phyloP scores from a whole-genome alignment of 2,113 vertebrate genomes.

The Clarias macrocephalus region DNA sequence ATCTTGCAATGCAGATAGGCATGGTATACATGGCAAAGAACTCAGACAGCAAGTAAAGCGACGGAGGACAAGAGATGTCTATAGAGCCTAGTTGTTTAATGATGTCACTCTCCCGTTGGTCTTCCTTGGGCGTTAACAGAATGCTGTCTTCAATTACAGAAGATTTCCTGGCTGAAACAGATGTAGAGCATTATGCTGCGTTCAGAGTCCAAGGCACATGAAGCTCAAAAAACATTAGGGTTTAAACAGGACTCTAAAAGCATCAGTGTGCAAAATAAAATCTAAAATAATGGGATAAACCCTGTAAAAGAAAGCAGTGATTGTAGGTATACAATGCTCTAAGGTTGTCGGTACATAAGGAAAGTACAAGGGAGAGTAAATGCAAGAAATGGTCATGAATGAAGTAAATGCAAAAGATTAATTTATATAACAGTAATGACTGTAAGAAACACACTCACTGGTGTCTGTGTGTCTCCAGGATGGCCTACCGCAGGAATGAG shows the following conservation, averaged over 20 bases:
- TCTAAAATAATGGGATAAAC: background rate
- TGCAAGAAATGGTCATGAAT: background rate
- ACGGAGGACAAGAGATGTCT: constrained; percentile 32
- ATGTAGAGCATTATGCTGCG: background rate
- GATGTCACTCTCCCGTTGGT: constrained; percentile 64
- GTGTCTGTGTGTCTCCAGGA: constrained; percentile 64
- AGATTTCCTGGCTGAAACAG: constrained; percentile 52
- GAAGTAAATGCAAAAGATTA: constrained; percentile 18
- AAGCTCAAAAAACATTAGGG: background rate
- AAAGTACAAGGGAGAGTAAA: background rate
- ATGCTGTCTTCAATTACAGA: constrained; percentile 61
- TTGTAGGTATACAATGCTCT: background rate
- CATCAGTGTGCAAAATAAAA: background rate
- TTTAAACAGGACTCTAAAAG: background rate
- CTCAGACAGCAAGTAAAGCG: background rate
- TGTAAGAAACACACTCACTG: constrained; percentile 23
- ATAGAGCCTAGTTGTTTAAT: constrained; percentile 37
- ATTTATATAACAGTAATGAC: constrained; percentile 20
- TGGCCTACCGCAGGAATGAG: constrained; percentile 81
- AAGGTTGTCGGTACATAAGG: background rate
- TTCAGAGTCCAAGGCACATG: background rate
- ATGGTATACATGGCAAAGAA: background rate
- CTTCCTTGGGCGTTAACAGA: constrained; percentile 61
- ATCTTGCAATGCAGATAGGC: background rate
- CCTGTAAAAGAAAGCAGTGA: background rate